These are phyloP conservation scores for Dallia pectoralis DNA, from an alignment of 2,797 vertebrate genomes.

Conservation along the genomic window DNA sequence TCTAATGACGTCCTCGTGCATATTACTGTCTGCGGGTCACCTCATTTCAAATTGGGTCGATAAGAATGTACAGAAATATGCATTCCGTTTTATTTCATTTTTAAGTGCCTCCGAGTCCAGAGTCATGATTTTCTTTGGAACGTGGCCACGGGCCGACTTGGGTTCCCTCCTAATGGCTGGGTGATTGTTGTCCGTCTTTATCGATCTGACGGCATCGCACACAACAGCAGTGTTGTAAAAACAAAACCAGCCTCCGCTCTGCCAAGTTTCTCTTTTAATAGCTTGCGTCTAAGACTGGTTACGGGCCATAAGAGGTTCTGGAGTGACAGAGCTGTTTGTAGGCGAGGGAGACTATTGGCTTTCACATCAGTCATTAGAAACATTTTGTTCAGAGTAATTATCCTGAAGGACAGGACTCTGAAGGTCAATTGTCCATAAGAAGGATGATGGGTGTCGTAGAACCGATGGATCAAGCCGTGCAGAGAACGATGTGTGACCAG, in stretches of 20 bases:
- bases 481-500: background rate
- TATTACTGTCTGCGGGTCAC: too few relatives aligned
- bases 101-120: too few relatives aligned
- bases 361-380: background rate
- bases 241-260: conserved; percentile 26
- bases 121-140: too few relatives aligned
- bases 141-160: too few relatives aligned
- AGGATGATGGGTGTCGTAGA: background rate
- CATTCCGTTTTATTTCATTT: too few relatives aligned
- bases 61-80: too few relatives aligned
- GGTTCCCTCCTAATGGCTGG: background rate
- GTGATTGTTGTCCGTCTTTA: conserved; percentile 32
- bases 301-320: conserved; percentile 29
- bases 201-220: conserved; percentile 28
- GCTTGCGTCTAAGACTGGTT: conserved; percentile 14
- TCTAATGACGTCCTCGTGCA: too few relatives aligned
- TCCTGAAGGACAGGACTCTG: background rate
- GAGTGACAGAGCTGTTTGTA: conserved; percentile 21
- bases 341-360: conserved; percentile 3
- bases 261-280: conserved; percentile 1
- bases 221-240: conserved; percentile 32
- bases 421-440: background rate
- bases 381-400: background rate
- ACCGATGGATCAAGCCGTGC: background rate
- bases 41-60: too few relatives aligned